Percentiles rank a stretch among this genome's conserved stretches.
These are phyloP conservation scores for Clarias magur DNA, from an alignment of 2,113 vertebrate species.

Conservation along the genomic window DNA sequence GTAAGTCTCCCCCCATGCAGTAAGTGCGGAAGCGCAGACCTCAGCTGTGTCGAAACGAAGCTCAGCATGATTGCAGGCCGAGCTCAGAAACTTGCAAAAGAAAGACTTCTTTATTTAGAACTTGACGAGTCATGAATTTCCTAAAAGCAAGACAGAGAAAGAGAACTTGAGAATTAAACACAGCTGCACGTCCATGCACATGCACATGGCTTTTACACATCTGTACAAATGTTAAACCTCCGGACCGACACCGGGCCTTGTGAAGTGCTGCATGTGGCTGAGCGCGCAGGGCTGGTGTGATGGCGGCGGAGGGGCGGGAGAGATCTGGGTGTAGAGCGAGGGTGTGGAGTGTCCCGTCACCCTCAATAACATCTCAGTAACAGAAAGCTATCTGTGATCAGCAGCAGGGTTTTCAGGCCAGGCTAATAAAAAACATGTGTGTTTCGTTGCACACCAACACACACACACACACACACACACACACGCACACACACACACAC, in stretches of 20 bases:
- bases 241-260: no score
- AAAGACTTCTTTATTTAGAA: constrained; percentile 44
- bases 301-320: no score
- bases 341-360: constrained; percentile 23
- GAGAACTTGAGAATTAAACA: neutral
- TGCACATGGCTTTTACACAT: neutral
- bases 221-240: neutral
- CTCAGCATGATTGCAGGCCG: neutral
- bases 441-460: constrained; percentile 60
- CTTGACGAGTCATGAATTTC: constrained; percentile 36
- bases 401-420: constrained; percentile 34
- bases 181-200: neutral
- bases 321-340: constrained; percentile 8
- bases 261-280: no score
- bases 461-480: constrained; percentile 39
- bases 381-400: constrained; percentile 45
- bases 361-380: constrained; percentile 33
- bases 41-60: neutral
- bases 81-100: neutral
- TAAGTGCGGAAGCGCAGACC: neutral
- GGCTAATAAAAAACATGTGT: constrained; percentile 63
- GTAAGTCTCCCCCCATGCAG: neutral
- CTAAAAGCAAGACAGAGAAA: constrained; percentile 18
- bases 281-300: neutral
- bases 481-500: constrained; percentile 51